Evolutionary conservation across 2,113 vertebrate genomes (phyloP).

Genomic region (Phyllostomus hastatus): DNA sequence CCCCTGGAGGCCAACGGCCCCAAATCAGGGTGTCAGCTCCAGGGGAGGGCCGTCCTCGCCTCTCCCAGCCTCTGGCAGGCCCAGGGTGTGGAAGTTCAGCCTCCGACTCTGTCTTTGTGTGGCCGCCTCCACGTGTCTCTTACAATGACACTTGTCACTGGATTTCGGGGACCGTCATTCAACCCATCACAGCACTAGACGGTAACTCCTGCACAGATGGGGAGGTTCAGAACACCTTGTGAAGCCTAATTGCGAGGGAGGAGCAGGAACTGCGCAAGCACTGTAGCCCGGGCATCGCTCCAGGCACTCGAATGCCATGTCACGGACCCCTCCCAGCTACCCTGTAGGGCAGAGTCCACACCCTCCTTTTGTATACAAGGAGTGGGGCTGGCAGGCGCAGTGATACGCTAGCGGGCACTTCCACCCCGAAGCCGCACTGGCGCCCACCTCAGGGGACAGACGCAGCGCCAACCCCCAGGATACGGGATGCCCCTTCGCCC

Average conservation of each 20-base stretch:
- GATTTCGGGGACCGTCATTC: background rate
- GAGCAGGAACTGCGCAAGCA: background rate
- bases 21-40: too few species aligned
- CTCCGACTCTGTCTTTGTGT: background rate
- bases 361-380: background rate
- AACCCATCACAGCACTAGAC: background rate
- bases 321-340: too few species aligned
- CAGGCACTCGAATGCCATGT: too few species aligned
- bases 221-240: background rate
- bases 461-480: background rate
- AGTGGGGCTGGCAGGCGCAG: too few species aligned
- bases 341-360: background rate
- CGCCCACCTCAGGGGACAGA: background rate
- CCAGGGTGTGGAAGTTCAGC: background rate
- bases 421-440: background rate
- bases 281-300: too few species aligned
- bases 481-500: background rate
- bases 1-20: too few species aligned
- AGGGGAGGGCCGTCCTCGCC: too few species aligned
- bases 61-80: background rate
- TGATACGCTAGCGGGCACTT: background rate
- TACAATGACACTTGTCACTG: background rate
- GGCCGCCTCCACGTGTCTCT: background rate
- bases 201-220: background rate
- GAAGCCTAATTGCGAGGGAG: too few species aligned